These are phyloP conservation scores for Daubentonia madagascariensis DNA, from an alignment of 2,113 vertebrate species.

Conservation along the genomic window DNA sequence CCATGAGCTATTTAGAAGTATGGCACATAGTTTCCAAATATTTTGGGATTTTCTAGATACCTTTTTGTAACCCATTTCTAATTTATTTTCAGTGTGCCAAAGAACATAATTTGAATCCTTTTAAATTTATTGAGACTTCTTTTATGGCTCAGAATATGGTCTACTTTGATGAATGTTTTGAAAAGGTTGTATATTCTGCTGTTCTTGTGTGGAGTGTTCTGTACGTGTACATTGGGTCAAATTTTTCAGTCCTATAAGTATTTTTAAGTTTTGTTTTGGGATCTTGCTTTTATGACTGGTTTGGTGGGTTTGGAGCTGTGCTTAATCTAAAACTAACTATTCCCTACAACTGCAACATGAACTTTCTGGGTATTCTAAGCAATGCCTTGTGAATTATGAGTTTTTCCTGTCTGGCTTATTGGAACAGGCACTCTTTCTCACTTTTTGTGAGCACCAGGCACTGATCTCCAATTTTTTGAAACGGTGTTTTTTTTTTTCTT, in stretches of 20 bases:
- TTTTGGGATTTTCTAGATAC: not conserved
- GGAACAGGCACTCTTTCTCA: not conserved
- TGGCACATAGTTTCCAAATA: not conserved
- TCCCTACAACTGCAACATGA: not conserved
- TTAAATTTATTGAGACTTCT: not conserved
- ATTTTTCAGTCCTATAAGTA: not conserved
- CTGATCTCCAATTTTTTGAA: not conserved
- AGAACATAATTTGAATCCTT: not conserved
- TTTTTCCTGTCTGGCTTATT: not conserved
- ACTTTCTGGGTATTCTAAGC: not conserved
- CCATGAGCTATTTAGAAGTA: not conserved
- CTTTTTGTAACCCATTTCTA: not conserved
- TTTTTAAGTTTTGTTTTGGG: not conserved
- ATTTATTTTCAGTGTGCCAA: slow-evolving; percentile 13
- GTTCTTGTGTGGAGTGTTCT: not conserved
- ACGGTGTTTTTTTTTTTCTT: not conserved
- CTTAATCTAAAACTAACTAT: not conserved
- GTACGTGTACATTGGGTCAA: not conserved
- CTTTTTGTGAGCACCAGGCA: not conserved
- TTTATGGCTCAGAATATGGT: not conserved
- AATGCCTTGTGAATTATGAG: not conserved
- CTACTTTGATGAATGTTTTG: not conserved
- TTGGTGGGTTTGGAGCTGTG: not conserved
- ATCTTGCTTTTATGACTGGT: not conserved
- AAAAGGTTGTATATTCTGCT: not conserved